Percentiles rank a stretch among this genome's conserved stretches.
These are phyloP conservation scores for Pocota personata DNA, from an alignment of 2,888 invertebrate genomes.

Conservation along the genomic window DNA sequence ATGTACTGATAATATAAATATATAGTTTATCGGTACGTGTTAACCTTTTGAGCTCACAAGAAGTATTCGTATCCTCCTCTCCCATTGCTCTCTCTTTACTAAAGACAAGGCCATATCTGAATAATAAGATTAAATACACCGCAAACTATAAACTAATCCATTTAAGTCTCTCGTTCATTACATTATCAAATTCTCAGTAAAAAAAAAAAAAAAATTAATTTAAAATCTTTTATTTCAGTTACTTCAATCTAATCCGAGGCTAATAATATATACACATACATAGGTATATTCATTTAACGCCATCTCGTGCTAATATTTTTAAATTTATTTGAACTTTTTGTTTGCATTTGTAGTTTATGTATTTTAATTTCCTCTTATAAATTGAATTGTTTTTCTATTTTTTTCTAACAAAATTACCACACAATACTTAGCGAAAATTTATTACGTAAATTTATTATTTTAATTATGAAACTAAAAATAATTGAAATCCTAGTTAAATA, in stretches of 20 bases:
- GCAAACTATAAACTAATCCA: no score
- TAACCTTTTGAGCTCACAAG: no score
- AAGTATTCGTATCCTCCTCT: no score
- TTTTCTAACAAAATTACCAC: slow-evolving; percentile 41
- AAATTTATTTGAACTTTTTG: neutral
- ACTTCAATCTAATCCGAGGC: neutral
- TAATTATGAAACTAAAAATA: slow-evolving; percentile 31
- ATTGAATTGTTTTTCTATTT: slow-evolving; percentile 5
- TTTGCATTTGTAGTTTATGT: slow-evolving; percentile 36
- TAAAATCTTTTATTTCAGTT: no score
- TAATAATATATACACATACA: no score
- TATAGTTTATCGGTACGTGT: no score
- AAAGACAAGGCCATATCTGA: no score
- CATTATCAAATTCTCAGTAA: no score
- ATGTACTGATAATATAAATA: no score
- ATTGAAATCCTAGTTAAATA: slow-evolving; percentile 60
- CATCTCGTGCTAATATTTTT: slow-evolving; percentile 2
- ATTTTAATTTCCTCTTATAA: neutral
- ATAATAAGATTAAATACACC: no score
- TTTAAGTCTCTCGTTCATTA: no score
- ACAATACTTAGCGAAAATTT: slow-evolving; percentile 52
- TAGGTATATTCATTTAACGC: neutral
- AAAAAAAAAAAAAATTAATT: neutral
- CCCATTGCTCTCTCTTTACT: no score
- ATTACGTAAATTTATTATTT: slow-evolving; percentile 40